A percentile compares a stretch with the other conserved stretches of the same genome.
phyloP scores from a whole-genome alignment of 1,140 invertebrate species.

The Anagrus nilaparvatae region DNA sequence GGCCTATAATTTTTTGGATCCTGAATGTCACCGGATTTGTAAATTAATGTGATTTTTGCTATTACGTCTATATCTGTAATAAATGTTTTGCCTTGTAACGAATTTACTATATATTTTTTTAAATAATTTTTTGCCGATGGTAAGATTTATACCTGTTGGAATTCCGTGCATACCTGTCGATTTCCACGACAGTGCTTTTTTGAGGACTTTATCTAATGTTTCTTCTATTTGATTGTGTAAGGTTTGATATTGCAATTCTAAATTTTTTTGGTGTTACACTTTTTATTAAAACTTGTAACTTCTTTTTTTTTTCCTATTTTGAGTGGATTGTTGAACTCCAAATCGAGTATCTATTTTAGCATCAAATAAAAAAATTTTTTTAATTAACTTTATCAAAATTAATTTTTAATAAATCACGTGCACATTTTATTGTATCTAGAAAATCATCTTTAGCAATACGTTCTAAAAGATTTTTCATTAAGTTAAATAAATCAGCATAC shows the following conservation, averaged over 20 bases:
- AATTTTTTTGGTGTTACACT: not conserved
- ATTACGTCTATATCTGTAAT: constrained; percentile 7
- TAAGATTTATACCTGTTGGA: constrained; percentile 7
- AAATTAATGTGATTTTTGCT: constrained; percentile 10
- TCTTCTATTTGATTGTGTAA: not conserved
- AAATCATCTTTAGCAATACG: too few species aligned
- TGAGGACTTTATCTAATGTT: not conserved
- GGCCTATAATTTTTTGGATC: constrained; percentile 13
- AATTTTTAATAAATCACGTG: too few species aligned
- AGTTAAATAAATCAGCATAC: too few species aligned
- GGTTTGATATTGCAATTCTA: not conserved
- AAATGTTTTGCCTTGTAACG: not conserved
- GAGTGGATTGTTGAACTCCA: too few species aligned
- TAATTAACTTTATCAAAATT: too few species aligned
- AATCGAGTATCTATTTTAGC: too few species aligned
- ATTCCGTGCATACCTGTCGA: constrained; percentile 10
- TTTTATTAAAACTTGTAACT: too few species aligned
- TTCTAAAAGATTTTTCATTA: too few species aligned
- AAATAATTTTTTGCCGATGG: constrained; percentile 8
- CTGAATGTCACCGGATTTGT: constrained; percentile 10
- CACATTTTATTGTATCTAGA: too few species aligned
- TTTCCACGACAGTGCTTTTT: constrained; percentile 11
- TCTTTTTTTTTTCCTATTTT: too few species aligned
- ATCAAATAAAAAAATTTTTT: too few species aligned
- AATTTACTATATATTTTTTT: not conserved